These are phyloP conservation scores for Neoseiulus cucumeris DNA, from an alignment of 1,140 invertebrate genomes.

Conservation along the genomic window DNA sequence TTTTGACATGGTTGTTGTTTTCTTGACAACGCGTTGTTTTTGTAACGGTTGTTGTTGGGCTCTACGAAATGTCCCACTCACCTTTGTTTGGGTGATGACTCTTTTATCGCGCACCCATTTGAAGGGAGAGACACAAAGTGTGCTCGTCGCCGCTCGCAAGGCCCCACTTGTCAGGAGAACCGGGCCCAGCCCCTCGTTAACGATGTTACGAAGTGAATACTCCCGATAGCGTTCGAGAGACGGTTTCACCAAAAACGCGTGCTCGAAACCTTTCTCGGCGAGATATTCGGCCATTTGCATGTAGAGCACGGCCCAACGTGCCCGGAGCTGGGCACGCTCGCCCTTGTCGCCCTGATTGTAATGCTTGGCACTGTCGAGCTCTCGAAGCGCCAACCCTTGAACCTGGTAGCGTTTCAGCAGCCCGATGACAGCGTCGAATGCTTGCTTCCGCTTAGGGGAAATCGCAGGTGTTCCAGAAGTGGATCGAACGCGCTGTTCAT, in stretches of 20 bases:
- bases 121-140: not conserved
- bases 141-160: not conserved
- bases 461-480: not conserved
- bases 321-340: not conserved
- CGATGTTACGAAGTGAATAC: slow-evolving; percentile 2
- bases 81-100: slow-evolving; percentile 8
- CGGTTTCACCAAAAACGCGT: not conserved
- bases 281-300: slow-evolving; percentile 6
- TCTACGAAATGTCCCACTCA: not conserved
- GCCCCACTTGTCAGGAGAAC: not conserved
- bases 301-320: slow-evolving; percentile 1
- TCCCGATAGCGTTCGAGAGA: slow-evolving; percentile 7
- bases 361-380: not conserved
- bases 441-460: not conserved
- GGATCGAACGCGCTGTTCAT: not conserved
- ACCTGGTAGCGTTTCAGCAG: slow-evolving; percentile 9
- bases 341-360: slow-evolving; percentile 10
- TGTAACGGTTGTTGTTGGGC: too few species aligned
- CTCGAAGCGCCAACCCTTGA: not conserved
- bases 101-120: slow-evolving; percentile 8
- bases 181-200: slow-evolving; percentile 1
- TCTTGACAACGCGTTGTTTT: too few species aligned
- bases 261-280: slow-evolving; percentile 5
- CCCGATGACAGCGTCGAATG: not conserved
- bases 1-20: too few species aligned